A percentile compares a stretch with the other conserved stretches of the same genome.
These are phyloP conservation scores for Geotria australis DNA, from an alignment of 2,797 vertebrate genomes.

Conservation along the genomic window DNA sequence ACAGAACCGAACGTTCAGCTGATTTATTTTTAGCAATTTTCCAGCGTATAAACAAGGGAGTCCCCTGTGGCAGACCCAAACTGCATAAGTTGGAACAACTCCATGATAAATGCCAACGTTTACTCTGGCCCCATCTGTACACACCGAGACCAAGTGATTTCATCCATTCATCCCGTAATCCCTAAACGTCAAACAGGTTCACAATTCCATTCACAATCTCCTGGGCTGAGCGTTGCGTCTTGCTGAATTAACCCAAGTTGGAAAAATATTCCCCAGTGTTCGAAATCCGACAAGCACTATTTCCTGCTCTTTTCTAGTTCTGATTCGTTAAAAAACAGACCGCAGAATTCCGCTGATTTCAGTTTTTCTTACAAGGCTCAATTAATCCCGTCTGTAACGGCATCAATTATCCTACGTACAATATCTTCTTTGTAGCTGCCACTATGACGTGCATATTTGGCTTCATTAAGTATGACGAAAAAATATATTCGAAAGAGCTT, in stretches of 20 bases:
- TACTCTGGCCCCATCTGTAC: neutral
- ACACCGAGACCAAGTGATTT: neutral
- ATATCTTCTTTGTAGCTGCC: neutral
- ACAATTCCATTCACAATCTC: neutral
- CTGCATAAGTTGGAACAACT: neutral
- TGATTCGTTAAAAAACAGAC: neutral
- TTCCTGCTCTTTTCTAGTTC: neutral
- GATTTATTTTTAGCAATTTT: neutral
- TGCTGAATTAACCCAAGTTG: neutral
- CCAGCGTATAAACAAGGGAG: neutral
- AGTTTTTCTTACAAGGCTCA: neutral
- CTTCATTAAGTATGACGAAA: neutral
- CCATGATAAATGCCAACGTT: neutral
- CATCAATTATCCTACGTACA: neutral
- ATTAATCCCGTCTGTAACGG: no score
- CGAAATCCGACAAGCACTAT: neutral
- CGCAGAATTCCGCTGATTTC: neutral
- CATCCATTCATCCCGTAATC: neutral
- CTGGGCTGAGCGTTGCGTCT: neutral
- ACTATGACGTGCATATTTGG: neutral
- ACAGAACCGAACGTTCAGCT: neutral
- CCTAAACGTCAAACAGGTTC: neutral
- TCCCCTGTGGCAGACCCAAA: neutral
- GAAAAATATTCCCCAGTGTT: neutral
- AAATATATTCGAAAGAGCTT: neutral